Base-by-base conservation (phyloP, 2,797 vertebrate species). In the Enoplosus armatus region DNA sequence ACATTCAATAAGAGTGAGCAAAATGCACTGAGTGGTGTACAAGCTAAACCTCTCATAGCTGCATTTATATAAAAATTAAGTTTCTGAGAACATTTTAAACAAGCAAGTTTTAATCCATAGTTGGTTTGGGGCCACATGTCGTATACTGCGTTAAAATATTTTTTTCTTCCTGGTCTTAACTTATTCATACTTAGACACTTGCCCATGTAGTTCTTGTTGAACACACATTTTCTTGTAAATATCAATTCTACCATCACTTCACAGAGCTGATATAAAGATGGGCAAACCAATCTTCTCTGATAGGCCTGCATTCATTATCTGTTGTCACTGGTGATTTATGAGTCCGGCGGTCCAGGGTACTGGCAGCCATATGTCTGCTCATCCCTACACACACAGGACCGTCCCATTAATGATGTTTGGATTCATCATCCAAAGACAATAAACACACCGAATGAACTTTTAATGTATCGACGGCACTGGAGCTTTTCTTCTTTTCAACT, bases 291-390 rank as follows among this genome's bases (percentile, higher is more conserved):
- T 91, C 80, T 75, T 61, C 71, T 89, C 74, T 84, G 72, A 87
- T 89, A 79, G 85, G 77, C 75, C 72, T 80, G 77, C 78, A 87
- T 89, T 90, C 88, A 93, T 93, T 93, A 90, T 87, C 61, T 75
- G 70, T 76, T 91, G 92, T 93, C 90, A 89, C 33, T 22, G 39
- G 72, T 93, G 92, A 94, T 93, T 93, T 90, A 94, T 93, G 89
- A 87, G 77, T 55, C 51, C 71, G 67, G 63, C 31, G 24, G 65
- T 82, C 66, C 6, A 2, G 72, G 71, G 56, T 75, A 75, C 74
- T 86, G 81, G 85, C 83, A 89, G 82, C 92, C 91, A 89, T 92
- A 89, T 88, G 91, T 86, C 82, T 80, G 67, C 82, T 83, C 79
- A 74, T 86, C 65, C 76, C 68, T 15, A 39, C 71, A 75, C 87